Base-by-base conservation (phyloP, 2,888 invertebrate species). In the Lochmaea crataegi region DNA sequence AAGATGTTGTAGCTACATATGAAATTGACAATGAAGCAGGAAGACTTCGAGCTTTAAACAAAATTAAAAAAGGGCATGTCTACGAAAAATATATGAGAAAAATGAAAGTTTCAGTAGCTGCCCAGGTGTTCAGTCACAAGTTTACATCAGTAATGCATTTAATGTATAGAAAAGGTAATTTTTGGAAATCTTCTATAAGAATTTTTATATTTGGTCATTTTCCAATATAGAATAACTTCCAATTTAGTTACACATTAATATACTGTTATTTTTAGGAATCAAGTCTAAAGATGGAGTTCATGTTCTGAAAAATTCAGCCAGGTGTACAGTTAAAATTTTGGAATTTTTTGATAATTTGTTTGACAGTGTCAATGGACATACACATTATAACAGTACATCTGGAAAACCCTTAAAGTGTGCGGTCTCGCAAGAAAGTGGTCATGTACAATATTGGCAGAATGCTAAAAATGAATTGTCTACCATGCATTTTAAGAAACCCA, bases 11-110 rank as follows among this genome's bases (percentile, higher is more conserved):
- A 11, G 48, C 26, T n/a, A 61, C 61, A 7, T 69, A 69, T 42
- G 61, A 69, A 26, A 63, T 69, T 16, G 68, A 69, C 22, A 67
- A 67, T 14, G 48, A 60, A 16, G 18, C 45, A 9, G 63, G 68
- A 9, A 48, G n/a, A 18, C 38, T 69, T 9, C 22, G 63, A 63
- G 45, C 61, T 2, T 32, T 69, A 4, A 60, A 45, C 48, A 69
- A 61, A 48, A 14, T 69, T 18, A 38, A 60, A 18, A 61, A 69
- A 4, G 32, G 22, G 22, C 22, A 22, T 22, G 22, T 22, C 2
- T 22, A 22, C 2, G 22, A 22, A 22, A 22, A 22, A 22, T 22
- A 22, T 22, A 2, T 22, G 22, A 1, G 22, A 22, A 22, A 22
- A 22, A 22, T 22, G 22, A 22, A 22, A 22, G 22, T 22, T 22